Evolutionary conservation across 2,888 invertebrate genomes (phyloP).

Genomic region (Isotomurus palustris): DNA sequence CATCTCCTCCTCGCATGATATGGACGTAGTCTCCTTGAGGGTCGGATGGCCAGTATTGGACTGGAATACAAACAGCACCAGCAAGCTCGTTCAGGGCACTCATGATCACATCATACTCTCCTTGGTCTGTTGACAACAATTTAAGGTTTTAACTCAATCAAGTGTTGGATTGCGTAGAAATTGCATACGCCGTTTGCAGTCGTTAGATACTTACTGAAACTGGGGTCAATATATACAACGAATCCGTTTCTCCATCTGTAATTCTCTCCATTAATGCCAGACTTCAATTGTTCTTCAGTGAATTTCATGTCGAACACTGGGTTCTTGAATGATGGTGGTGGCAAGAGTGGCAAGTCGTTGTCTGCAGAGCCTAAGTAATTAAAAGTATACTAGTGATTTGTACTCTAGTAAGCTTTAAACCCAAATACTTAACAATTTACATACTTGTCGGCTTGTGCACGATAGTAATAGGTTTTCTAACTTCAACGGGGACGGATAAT

Average conservation of each 20-base stretch:
- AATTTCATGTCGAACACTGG: not conserved
- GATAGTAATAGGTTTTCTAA: no score
- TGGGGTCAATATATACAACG: not conserved
- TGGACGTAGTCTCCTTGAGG: conserved; percentile 26
- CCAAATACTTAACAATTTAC: no score
- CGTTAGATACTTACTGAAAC: not conserved
- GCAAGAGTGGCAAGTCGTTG: no score
- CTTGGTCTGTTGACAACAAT: not conserved
- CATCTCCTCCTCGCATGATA: conserved; percentile 17
- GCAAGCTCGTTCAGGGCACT: conserved; percentile 20
- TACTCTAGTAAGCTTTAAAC: no score
- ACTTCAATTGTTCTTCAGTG: not conserved
- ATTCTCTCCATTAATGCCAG: not conserved
- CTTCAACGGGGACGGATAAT: no score
- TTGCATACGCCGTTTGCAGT: no score
- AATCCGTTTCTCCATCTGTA: conserved; percentile 7
- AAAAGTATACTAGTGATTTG: no score
- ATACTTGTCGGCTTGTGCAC: no score
- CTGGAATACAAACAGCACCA: conserved; percentile 19
- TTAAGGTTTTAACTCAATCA: not conserved
- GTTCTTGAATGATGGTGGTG: no score
- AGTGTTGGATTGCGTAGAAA: not conserved
- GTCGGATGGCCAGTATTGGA: conserved; percentile 19
- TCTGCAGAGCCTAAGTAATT: no score
- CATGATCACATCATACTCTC: conserved; percentile 15